phyloP scores from a whole-genome alignment of 2,797 vertebrate species.

The Sebastes nivosus region DNA sequence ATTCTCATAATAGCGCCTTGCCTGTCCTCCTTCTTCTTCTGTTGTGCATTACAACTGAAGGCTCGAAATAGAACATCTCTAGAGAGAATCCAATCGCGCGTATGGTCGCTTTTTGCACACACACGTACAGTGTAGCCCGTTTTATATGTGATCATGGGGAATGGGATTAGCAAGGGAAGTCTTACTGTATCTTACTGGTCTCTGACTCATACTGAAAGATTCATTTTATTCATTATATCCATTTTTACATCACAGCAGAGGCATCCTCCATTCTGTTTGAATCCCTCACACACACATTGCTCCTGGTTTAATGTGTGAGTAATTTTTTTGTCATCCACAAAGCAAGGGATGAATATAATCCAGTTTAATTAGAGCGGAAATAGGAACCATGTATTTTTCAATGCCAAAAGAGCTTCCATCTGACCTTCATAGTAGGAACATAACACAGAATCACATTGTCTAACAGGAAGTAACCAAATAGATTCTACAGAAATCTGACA shows the following conservation, averaged over 20 bases:
- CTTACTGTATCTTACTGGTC: conserved; percentile 14
- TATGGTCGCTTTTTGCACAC: conserved; percentile 17
- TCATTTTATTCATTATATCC: conserved; percentile 28
- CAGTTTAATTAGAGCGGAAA: not conserved
- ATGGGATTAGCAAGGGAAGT: conserved; percentile 17
- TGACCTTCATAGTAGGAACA: not conserved
- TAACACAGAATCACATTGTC: not conserved
- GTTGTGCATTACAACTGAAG: conserved; percentile 46
- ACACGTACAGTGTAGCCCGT: not conserved
- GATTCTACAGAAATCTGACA: not conserved
- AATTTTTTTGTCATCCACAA: not conserved
- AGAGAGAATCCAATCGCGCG: conserved; percentile 37
- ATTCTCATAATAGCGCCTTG: conserved; percentile 55
- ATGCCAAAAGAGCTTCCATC: not conserved
- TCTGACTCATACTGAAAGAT: conserved; percentile 21
- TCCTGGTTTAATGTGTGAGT: conserved; percentile 4
- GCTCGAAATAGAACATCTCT: conserved; percentile 72
- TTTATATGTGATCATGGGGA: conserved; percentile 12
- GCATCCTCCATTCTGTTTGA: not conserved
- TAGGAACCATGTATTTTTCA: not conserved
- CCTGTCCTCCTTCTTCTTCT: conserved; percentile 60
- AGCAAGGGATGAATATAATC: conserved; percentile 4
- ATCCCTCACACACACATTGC: conserved; percentile 11
- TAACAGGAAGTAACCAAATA: not conserved
- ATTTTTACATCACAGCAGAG: conserved; percentile 25